Percentiles rank a stretch among this genome's conserved stretches.
These are phyloP conservation scores for Zaprionus davidi DNA, from an alignment of 1,140 invertebrate genomes.

Conservation along the genomic window DNA sequence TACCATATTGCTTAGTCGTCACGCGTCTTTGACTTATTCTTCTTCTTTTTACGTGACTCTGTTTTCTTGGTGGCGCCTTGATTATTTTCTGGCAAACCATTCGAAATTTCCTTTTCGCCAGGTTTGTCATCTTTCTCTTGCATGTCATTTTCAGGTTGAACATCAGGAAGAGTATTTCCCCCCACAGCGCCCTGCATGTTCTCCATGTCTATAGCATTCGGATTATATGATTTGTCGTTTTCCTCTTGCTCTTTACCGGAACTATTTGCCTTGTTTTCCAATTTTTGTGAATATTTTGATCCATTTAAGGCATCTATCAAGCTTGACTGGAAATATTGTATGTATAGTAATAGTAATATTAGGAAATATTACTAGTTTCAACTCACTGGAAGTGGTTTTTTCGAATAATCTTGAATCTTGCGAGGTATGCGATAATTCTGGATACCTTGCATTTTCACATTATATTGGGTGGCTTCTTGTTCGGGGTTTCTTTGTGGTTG, in stretches of 20 bases:
- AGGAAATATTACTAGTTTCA: neutral
- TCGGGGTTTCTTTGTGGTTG: neutral
- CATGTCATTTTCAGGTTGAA: neutral
- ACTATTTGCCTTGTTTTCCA: no score
- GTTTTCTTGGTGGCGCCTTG: no score
- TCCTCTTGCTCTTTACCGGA: no score
- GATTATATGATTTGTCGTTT: no score
- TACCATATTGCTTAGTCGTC: neutral
- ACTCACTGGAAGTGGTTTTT: neutral
- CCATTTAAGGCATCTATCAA: no score
- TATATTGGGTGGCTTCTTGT: neutral
- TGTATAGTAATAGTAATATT: neutral
- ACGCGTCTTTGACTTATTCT: neutral
- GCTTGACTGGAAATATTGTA: neutral
- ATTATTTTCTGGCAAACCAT: no score
- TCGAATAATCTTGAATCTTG: neutral
- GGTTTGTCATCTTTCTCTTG: neutral
- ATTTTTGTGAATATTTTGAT: no score
- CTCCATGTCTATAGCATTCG: no score
- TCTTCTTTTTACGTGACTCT: constrained; percentile 1
- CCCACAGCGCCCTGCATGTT: neutral
- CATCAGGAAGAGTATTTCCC: neutral
- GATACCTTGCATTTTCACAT: neutral
- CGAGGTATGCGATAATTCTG: neutral
- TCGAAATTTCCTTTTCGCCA: no score